These are phyloP conservation scores for Leptonema lineaticorne DNA, from an alignment of 1,140 invertebrate species.

Conservation along the genomic window DNA sequence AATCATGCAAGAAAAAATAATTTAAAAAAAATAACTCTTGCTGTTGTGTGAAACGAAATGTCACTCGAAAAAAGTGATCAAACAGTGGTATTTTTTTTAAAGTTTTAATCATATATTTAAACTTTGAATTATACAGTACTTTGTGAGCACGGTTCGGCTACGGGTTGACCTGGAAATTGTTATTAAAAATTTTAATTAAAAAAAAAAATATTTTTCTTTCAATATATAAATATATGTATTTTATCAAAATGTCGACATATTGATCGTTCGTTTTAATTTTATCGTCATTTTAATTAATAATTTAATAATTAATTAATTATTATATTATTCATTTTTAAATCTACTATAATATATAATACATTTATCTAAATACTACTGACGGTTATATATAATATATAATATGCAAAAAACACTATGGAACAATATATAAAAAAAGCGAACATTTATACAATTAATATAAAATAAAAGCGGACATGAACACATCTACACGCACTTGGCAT, in stretches of 20 bases:
- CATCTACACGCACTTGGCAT: neutral
- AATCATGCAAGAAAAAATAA: no score
- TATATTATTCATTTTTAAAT: no score
- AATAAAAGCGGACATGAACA: neutral
- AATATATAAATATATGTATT: conserved; percentile 3
- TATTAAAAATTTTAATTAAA: neutral
- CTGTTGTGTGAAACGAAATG: no score
- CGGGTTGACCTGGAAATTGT: conserved; percentile 10
- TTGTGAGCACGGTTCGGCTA: conserved; percentile 4
- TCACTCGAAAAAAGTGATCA: neutral
- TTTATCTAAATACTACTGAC: no score
- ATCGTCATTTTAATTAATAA: no score
- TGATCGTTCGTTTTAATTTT: no score
- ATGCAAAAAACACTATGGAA: no score
- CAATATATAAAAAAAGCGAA: neutral
- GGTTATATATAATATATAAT: no score
- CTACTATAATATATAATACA: no score
- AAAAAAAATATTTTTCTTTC: neutral
- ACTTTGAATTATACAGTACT: neutral
- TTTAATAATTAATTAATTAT: no score
- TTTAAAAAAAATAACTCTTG: no score
- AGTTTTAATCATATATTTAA: neutral
- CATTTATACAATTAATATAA: neutral
- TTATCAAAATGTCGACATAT: no score
- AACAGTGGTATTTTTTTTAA: neutral